Conservation (phyloP, 2,797 vertebrate species). For the Salmo trutta region DNA sequence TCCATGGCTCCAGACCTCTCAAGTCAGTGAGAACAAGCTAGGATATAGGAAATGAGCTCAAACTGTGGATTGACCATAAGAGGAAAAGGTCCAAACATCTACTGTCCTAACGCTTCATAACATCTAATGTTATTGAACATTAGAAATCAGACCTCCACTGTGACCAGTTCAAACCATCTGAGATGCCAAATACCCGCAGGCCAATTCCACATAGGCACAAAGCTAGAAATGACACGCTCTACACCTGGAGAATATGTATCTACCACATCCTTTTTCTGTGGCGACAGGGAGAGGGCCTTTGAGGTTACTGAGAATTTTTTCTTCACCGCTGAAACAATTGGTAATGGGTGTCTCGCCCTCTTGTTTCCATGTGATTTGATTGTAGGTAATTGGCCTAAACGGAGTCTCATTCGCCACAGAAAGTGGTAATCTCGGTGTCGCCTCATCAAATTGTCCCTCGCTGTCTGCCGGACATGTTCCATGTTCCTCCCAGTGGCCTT, state of each 20-base stretch:
- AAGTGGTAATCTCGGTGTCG: conserved; percentile 77
- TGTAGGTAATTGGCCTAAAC: conserved; percentile 84
- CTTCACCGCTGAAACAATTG: neutral
- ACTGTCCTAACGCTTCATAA: neutral
- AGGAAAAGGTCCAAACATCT: neutral
- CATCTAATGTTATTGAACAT: neutral
- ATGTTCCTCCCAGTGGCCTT: conserved; percentile 5
- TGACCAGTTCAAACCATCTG: neutral
- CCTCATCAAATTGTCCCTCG: conserved; percentile 52
- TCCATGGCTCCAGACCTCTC: too few species aligned
- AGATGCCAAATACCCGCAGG: too few species aligned
- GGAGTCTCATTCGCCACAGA: conserved; percentile 82
- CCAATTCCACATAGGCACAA: neutral
- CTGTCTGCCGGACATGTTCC: neutral
- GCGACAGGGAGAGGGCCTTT: conserved; percentile 17
- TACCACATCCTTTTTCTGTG: neutral
- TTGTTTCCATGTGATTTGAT: conserved; percentile 79
- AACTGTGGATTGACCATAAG: neutral
- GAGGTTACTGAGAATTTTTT: neutral
- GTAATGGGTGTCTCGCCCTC: conserved; percentile 42
- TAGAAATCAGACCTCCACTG: neutral
- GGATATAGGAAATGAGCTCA: neutral
- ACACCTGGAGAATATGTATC: neutral
- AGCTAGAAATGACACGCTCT: neutral
- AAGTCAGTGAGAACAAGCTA: too few species aligned